Conservation (phyloP, 2,888 invertebrate species). For the Luffia ferchaultella region DNA sequence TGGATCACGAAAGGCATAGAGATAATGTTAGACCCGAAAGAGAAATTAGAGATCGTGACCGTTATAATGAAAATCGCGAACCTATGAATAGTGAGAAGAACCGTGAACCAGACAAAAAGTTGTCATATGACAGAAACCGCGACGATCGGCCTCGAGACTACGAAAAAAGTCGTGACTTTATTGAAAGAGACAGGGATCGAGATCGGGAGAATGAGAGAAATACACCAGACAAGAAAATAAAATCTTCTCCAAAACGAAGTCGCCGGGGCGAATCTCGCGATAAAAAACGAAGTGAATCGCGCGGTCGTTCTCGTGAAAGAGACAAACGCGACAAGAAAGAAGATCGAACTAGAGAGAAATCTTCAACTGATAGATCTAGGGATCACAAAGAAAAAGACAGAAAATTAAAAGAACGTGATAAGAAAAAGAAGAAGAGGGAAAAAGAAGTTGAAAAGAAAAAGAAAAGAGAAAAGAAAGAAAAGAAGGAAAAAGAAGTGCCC, state of each 20-base stretch:
- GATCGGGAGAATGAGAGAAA: constrained; percentile 45
- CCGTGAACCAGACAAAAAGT: constrained; percentile 40
- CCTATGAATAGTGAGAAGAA: constrained; percentile 42
- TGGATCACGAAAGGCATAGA: constrained; percentile 44
- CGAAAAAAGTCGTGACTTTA: constrained; percentile 37
- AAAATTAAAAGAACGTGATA: constrained; percentile 44
- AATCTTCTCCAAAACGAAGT: constrained; percentile 35
- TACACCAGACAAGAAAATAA: constrained; percentile 47
- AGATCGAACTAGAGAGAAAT: constrained; percentile 45
- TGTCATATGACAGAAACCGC: constrained; percentile 21
- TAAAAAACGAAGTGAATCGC: constrained; percentile 51
- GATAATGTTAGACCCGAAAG: constrained; percentile 25
- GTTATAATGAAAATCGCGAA: constrained; percentile 46
- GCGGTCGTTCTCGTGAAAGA: constrained; percentile 55
- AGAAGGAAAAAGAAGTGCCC: constrained; percentile 55
- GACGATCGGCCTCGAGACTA: constrained; percentile 32
- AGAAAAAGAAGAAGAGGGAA: constrained; percentile 48
- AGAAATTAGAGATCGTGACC: constrained; percentile 45
- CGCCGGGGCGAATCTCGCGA: constrained; percentile 36
- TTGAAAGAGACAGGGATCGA: constrained; percentile 36
- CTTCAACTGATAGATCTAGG: constrained; percentile 50
- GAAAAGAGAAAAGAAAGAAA: constrained; percentile 63
- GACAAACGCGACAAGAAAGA: constrained; percentile 65
- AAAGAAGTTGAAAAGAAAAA: constrained; percentile 59
- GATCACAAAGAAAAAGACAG: constrained; percentile 68